phyloP scores from a whole-genome alignment of 2,888 invertebrate species.

The Pilophorus perplexus region DNA sequence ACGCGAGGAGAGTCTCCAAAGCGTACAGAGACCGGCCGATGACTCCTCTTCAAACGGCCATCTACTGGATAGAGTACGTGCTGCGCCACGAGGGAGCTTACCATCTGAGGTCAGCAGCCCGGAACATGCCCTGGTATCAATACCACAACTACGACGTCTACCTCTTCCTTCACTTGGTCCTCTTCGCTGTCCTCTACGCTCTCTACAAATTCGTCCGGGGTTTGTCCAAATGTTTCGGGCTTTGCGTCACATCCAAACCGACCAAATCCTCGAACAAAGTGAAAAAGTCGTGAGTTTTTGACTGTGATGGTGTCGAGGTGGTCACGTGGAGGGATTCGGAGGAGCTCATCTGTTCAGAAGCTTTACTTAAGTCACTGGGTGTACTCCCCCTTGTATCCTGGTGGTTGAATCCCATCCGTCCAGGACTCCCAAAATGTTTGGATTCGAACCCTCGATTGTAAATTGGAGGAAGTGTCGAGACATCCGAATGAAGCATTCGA shows the following conservation, averaged over 20 bases:
- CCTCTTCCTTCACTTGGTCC: constrained; percentile 15
- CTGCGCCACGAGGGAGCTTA: constrained; percentile 57
- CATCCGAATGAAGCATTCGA: too few species aligned
- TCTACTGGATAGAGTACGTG: constrained; percentile 66
- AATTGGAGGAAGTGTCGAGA: too few species aligned
- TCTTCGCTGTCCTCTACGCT: constrained; percentile 19
- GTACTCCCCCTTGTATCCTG: too few species aligned
- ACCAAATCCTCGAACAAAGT: too few species aligned
- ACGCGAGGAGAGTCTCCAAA: constrained; percentile 46
- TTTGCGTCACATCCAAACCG: constrained; percentile 2
- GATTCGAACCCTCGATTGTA: too few species aligned
- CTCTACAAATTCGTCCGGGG: neutral
- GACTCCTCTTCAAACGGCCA: constrained; percentile 60
- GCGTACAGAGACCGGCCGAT: constrained; percentile 56
- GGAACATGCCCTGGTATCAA: constrained; percentile 48
- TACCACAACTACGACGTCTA: constrained; percentile 49
- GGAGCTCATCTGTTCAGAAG: too few species aligned
- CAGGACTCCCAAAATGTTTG: too few species aligned
- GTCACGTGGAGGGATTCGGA: too few species aligned
- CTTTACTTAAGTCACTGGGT: too few species aligned
- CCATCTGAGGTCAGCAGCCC: constrained; percentile 47
- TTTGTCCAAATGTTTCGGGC: neutral
- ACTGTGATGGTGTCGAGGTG: too few species aligned
- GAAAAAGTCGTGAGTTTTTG: constrained; percentile 8
- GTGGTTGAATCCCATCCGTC: too few species aligned